Evolutionary conservation across 1,140 invertebrate species (phyloP), one percentile per base, ranked within the genome.

Genomic region (Stegodyphus mimosarum): DNA sequence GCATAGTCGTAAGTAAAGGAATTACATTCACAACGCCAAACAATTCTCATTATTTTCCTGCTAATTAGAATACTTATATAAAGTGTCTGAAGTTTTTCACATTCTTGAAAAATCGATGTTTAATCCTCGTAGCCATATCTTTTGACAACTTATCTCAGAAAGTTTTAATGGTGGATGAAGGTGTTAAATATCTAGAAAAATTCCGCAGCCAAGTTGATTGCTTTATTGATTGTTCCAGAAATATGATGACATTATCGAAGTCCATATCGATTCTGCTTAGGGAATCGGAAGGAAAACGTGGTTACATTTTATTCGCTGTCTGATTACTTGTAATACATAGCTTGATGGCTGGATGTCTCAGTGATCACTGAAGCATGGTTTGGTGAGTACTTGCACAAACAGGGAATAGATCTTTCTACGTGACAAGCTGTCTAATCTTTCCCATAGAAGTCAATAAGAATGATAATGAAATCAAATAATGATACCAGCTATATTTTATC

Each of bases 321-420:
- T 76, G 74, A 15, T 76, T 76, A 50, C 15, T 76, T 76, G 74
- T 76, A 76, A 76, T 51, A 48, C 33, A 15, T 17, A 17, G 33
- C n/a, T n/a, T 33, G 33, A 33, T 33, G 17, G 13, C n/a, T 51
- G 49, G 50, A 51, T 15, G 7, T n/a, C 15, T 17, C 7, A 11
- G 33, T 11, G 52, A 11, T 74, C 55, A 74, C 53, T 74, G 72
- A 33, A 74, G 53, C 53, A 74, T 74, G 49, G 6, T 72, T 50
- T 72, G 70, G 17, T 72, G 9, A 15, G 1, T 13, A 7, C 9
- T 51, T n/a, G 6, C 7, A 15, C 70, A 17, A 33, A 33, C 17
- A 51, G 15, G 49, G 70, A 17, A 72, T 51, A 72, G 17, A 17
- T 6, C 49, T 13, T 17, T 15, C 15, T 51, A 72, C 70, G 49